Base-by-base conservation (phyloP, 2,113 vertebrate species). In the Eulemur macaco region DNA sequence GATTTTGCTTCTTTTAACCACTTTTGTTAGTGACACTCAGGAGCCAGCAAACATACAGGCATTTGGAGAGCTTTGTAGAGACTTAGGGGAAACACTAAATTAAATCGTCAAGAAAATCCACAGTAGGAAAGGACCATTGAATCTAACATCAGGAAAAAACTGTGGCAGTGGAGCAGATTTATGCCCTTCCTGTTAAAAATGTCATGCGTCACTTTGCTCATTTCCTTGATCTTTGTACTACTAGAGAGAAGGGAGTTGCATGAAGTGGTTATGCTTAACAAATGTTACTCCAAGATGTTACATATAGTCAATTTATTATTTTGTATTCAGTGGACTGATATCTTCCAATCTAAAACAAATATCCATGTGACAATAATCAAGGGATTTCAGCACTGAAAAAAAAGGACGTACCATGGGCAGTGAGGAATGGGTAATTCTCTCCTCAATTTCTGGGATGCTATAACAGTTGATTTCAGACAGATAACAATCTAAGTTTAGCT, bases 21-120 rank as follows among this genome's bases (percentile, higher is more conserved):
- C 0, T 13, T 94, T 97, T 96, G 69, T 45, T 96, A 85, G 91
- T 74, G 86, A 58, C 29, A 94, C 29, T 94, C 77, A 97, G 89
- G 37, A 98, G 92, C 56, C 17, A 68, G 37, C 47, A 97, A 86
- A 96, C 47, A 87, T 82, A 78, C 4, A 92, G 27, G 54, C 86
- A n/a, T 91, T 77, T 93, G 64, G 63, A 56, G 37, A 91, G 37
- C 21, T 96, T 74, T 64, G 52, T 17, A 37, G 29, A 94, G 78
- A 78, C 39, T 91, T 83, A 74, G 12, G 23, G 76, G n/a, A 96
- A 93, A 89, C 56, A 52, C 5, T 25, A 96, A 93, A 89, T 80
- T 95, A 95, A 76, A 84, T 34, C 52, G 21, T 96, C 58, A 96
- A 89, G 47, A 85, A 86, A 85, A 73, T 37, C 47, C 54, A 78